Conservation (phyloP, 2,113 vertebrate species). For the Lanius collurio region DNA sequence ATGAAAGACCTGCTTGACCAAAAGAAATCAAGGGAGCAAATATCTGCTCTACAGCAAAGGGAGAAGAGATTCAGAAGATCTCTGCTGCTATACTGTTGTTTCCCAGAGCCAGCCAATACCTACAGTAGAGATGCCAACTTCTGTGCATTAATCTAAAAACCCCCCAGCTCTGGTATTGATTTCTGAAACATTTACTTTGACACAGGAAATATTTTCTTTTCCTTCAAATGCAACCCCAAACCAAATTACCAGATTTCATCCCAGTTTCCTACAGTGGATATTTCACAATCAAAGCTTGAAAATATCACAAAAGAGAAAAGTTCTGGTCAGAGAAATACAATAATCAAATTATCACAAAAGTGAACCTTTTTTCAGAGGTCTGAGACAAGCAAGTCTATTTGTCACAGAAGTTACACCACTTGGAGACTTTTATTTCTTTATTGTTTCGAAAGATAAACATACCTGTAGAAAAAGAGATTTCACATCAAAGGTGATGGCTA, state of each 20-base stretch:
- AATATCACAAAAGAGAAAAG: background rate
- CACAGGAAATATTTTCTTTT: background rate
- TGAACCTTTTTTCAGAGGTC: background rate
- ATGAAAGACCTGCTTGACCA: background rate
- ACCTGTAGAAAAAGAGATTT: background rate
- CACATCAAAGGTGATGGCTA: background rate
- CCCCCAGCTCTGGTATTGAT: background rate
- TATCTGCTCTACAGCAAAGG: background rate
- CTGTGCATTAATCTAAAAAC: background rate
- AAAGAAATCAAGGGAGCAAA: background rate
- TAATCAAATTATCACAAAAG: background rate
- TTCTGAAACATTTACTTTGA: background rate
- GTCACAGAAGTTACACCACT: background rate
- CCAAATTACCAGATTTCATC: background rate
- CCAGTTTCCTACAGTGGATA: background rate
- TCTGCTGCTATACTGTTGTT: background rate
- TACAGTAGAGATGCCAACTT: background rate
- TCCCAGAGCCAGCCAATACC: background rate
- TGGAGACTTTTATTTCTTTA: background rate
- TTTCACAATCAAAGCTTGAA: background rate
- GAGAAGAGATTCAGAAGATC: background rate
- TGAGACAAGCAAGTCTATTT: background rate
- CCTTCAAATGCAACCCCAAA: background rate
- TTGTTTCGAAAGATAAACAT: background rate
- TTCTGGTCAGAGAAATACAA: background rate